Conservation (phyloP, 1,140 invertebrate genomes). For the Drosophila pectinifera region DNA sequence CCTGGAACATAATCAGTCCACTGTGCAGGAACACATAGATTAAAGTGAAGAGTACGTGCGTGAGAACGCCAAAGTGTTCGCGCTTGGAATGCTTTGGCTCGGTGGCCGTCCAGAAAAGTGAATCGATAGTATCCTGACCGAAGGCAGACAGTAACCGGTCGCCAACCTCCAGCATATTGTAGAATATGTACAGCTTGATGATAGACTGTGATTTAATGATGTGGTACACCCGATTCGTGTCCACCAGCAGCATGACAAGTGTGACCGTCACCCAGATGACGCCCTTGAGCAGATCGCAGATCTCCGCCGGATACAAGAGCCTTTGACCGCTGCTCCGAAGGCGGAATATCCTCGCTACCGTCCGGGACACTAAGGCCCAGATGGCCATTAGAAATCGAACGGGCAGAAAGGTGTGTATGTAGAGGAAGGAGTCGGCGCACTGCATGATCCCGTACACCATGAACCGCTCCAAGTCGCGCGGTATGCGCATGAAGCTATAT, state of each 20-base stretch:
- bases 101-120: conserved; percentile 98
- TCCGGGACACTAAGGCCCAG: conserved; percentile 91
- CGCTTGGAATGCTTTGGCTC: conserved; percentile 93
- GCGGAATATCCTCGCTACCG: conserved; percentile 90
- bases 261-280: conserved; percentile 94
- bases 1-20: conserved; percentile 96
- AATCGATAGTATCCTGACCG: conserved; percentile 99
- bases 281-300: conserved; percentile 98
- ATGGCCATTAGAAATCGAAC: conserved; percentile 94
- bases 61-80: conserved; percentile 94
- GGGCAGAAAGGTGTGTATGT: conserved; percentile 99
- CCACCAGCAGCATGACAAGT: conserved; percentile 94
- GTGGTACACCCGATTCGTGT: conserved; percentile 99
- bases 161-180: conserved; percentile 99
- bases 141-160: conserved; percentile 98
- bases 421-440: conserved; percentile 99
- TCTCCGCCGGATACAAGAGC: conserved; percentile 94
- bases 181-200: conserved; percentile 99
- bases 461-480: conserved; percentile 96
- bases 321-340: conserved; percentile 86
- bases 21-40: conserved; percentile 97
- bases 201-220: conserved; percentile 99
- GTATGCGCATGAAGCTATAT: conserved; percentile 98
- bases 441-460: conserved; percentile 98
- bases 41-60: conserved; percentile 95